These are phyloP conservation scores for Ichneumoninae sp. DNA, from an alignment of 2,888 invertebrate species.

Conservation along the genomic window DNA sequence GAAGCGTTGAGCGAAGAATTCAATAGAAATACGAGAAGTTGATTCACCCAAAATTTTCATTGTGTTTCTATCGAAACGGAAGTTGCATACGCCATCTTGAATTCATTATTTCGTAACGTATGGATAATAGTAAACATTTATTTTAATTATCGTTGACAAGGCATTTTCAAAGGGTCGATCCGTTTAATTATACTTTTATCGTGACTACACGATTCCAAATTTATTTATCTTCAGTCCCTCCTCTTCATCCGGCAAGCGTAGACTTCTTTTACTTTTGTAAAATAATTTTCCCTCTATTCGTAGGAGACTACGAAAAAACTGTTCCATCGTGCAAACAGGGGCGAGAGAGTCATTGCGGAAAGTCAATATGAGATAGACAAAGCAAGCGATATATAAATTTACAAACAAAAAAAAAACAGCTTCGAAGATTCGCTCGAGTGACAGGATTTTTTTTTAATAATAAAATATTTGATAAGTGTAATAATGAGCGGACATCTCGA, in stretches of 20 bases:
- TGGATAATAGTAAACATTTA: conserved; percentile 6
- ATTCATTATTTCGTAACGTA: conserved; percentile 9
- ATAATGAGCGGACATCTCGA: conserved; percentile 12
- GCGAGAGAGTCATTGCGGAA: background rate
- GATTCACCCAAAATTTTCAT: conserved; percentile 70
- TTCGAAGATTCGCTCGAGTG: too few species aligned
- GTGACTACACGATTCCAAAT: conserved; percentile 1
- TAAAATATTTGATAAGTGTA: conserved; percentile 13
- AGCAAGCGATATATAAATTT: conserved; percentile 13
- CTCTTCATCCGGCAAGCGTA: background rate
- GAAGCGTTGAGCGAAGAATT: conserved; percentile 82
- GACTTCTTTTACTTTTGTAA: conserved; percentile 51
- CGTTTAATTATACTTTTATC: conserved; percentile 3
- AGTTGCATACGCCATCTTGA: background rate
- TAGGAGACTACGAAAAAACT: background rate
- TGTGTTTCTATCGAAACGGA: background rate
- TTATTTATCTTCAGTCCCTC: conserved; percentile 7
- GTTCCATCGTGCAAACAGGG: background rate
- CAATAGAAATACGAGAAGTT: conserved; percentile 80
- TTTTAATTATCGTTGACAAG: conserved; percentile 33
- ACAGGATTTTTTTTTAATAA: conserved; percentile 11
- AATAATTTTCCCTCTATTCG: conserved; percentile 12
- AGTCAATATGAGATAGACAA: conserved; percentile 6
- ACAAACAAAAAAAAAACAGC: background rate
- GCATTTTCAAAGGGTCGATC: background rate